Conservation (phyloP, 2,888 invertebrate species). For the Kuschelorhynchus macadamiae region DNA sequence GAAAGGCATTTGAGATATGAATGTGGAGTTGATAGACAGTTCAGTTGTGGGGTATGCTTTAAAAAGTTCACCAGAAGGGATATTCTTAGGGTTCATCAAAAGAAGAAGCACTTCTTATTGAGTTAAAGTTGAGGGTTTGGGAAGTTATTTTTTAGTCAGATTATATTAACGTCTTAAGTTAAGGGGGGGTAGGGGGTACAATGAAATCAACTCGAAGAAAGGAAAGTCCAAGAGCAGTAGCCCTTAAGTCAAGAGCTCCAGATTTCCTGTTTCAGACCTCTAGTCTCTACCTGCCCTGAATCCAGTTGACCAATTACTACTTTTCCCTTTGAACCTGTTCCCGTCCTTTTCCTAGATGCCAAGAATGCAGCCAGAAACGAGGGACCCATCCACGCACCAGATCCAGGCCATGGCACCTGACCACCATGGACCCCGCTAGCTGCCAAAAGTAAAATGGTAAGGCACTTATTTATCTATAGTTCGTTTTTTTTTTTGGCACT, state of each 20-base stretch:
- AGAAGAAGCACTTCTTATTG: conserved; percentile 54
- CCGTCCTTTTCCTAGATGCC: neutral
- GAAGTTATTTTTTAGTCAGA: too few relatives aligned
- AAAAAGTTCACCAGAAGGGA: conserved; percentile 63
- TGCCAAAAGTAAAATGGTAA: too few relatives aligned
- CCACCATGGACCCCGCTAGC: too few relatives aligned
- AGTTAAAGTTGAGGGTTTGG: neutral
- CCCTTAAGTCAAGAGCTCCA: too few relatives aligned
- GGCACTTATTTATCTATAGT: too few relatives aligned
- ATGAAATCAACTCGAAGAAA: neutral
- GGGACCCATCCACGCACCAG: too few relatives aligned
- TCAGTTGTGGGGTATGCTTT: conserved; percentile 69
- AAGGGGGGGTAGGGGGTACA: neutral
- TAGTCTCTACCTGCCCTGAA: too few relatives aligned
- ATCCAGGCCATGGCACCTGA: too few relatives aligned
- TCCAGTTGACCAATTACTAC: too few relatives aligned
- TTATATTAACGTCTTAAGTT: too few relatives aligned
- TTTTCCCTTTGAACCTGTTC: neutral
- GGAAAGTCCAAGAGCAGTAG: neutral
- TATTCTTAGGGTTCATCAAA: conserved; percentile 62
- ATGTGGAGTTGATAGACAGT: conserved; percentile 67
- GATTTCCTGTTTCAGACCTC: neutral
- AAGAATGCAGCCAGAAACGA: too few relatives aligned
- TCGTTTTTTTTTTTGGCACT: neutral
- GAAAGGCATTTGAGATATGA: conserved; percentile 61